phyloP scores from a whole-genome alignment of 1,140 invertebrate species.

The Asbolus verrucosus region DNA sequence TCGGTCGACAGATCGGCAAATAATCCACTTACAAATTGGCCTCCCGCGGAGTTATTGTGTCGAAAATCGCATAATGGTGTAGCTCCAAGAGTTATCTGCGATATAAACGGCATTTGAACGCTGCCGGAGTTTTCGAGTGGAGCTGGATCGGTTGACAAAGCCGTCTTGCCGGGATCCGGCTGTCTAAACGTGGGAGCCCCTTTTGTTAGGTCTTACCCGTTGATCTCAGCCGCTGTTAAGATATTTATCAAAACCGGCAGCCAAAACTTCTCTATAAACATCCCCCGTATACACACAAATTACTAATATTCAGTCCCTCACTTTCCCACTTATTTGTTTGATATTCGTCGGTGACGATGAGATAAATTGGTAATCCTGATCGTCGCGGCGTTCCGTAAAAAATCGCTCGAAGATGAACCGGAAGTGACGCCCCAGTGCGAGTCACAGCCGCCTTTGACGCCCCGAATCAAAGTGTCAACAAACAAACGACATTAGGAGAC shows the following conservation, averaged over 20 bases:
- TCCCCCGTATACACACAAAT: conserved; percentile 8
- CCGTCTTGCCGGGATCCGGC: conserved; percentile 26
- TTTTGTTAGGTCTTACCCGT: conserved; percentile 29
- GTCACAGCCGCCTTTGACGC: conserved; percentile 49
- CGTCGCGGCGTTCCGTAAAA: conserved; percentile 26
- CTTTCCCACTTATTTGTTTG: not conserved
- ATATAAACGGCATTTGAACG: conserved; percentile 17
- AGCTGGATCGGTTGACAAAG: conserved; percentile 30
- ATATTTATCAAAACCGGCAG: conserved; percentile 41
- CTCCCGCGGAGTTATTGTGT: conserved; percentile 22
- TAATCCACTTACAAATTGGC: conserved; percentile 17
- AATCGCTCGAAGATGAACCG: conserved; percentile 13
- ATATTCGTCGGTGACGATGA: not conserved
- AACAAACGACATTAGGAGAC: conserved; percentile 49
- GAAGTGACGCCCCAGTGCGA: conserved; percentile 30
- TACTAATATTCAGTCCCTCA: too few species aligned
- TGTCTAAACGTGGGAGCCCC: conserved; percentile 29
- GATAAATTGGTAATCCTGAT: not conserved
- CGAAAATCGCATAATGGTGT: conserved; percentile 24
- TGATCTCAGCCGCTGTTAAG: conserved; percentile 40
- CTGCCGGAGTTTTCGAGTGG: conserved; percentile 10
- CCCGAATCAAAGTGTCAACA: conserved; percentile 56
- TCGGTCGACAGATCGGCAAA: conserved; percentile 13
- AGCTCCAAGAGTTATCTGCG: conserved; percentile 10
- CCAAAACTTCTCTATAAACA: conserved; percentile 12